Evolutionary conservation across 2,797 vertebrate genomes (phyloP).

Genomic region (Lateolabrax maculatus): DNA sequence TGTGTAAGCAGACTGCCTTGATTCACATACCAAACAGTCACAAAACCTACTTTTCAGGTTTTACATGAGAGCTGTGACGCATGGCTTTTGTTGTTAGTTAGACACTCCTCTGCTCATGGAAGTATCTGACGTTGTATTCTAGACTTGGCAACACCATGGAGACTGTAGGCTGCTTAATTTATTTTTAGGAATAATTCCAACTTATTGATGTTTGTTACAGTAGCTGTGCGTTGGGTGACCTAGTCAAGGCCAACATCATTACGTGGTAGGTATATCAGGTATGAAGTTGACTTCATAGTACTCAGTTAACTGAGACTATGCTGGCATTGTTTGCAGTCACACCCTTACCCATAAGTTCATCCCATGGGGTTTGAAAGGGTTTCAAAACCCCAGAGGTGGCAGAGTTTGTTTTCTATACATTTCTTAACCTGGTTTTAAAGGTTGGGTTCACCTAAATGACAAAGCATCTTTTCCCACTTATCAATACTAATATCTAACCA

Average conservation of each 20-base stretch:
- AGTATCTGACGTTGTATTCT: conserved; percentile 46
- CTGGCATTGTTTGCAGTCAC: neutral
- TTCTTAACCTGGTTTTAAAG: neutral
- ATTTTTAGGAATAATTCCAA: neutral
- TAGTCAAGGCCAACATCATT: neutral
- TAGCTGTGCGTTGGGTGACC: neutral
- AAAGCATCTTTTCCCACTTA: neutral
- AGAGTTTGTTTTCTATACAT: too few species aligned
- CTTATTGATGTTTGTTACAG: neutral
- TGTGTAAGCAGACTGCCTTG: conserved; percentile 9
- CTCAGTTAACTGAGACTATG: neutral
- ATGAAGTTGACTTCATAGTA: neutral
- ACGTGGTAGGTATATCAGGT: neutral
- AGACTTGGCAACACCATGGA: conserved; percentile 8
- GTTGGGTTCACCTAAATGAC: neutral
- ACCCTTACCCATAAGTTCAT: too few species aligned
- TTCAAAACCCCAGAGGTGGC: too few species aligned
- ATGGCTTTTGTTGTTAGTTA: conserved; percentile 61
- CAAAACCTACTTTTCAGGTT: conserved; percentile 85
- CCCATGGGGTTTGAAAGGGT: neutral
- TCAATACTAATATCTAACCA: neutral
- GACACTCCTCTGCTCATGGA: conserved; percentile 75
- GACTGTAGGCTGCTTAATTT: conserved; percentile 12
- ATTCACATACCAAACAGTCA: conserved; percentile 64
- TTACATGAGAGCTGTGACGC: conserved; percentile 72